Base-by-base conservation (phyloP, 2,888 invertebrate species). In the Tiliacea aurago region DNA sequence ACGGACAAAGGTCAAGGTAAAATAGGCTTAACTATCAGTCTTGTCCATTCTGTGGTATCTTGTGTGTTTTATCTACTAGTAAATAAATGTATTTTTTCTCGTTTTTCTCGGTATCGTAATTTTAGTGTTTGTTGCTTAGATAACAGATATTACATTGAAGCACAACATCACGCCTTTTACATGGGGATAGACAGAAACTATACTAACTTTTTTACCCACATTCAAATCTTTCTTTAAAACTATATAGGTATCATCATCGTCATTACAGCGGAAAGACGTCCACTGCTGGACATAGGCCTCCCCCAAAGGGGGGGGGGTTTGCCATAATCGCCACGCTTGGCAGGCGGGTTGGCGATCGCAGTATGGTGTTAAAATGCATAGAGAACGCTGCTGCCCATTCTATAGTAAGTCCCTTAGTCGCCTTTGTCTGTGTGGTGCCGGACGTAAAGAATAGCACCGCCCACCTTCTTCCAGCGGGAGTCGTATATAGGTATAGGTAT, bases 21-120 rank as follows among this genome's bases (percentile, higher is more conserved):
- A 71, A 41, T 55, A 41, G 69, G 37, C 47, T 58, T 11, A 11
- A 28, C 78, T 68, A 86, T 85, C 75, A 76, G 74, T 86, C 83
- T 78, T 77, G 80, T 55, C 53, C 61, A 33, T 61, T 55, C 10
- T 11, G 20, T 15, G 59, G 61, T 83, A 73, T 78, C 69, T 66
- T 43, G 43, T 49, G 37, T 75, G 11, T 62, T 83, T 71, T 64
- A 81, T 84, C 73, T 70, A 62, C 63, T 4, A 61, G 20, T 71
- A 61, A 73, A 78, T 80, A 73, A 63, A 74, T 76, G 47, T 51
- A 49, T 56, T 55, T 73, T 74, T 76, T 76, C 67, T 73, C 67
- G 49, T 63, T 62, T 79, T 68, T 62, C 0, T 63, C 33, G 28
- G 37, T 56, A 43, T 61, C 56, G 63, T 53, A 18, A 41, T 61